Evolutionary conservation across 2,888 invertebrate genomes (phyloP).

Genomic region (Periphyllus acericola): DNA sequence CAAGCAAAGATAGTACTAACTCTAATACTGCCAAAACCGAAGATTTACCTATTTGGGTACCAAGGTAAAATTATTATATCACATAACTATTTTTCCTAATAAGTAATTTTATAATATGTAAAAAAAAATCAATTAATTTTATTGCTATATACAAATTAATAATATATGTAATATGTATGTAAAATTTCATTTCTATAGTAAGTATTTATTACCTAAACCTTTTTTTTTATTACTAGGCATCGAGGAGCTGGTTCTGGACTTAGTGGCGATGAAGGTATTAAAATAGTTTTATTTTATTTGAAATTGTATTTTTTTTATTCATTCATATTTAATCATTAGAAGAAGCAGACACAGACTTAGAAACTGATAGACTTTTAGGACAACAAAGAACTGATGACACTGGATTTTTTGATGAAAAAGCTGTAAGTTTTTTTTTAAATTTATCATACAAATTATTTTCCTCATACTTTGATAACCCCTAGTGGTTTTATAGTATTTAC

Average conservation of each 20-base stretch:
- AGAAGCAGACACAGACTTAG: constrained; percentile 96
- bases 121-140: too few relatives aligned
- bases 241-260: constrained; percentile 65
- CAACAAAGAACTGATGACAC: constrained; percentile 94
- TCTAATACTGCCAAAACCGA: constrained; percentile 69
- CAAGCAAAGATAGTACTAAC: constrained; percentile 69
- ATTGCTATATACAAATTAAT: too few relatives aligned
- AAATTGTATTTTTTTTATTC: constrained; percentile 6
- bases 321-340: constrained; percentile 64
- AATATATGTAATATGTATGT: background rate
- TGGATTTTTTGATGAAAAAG: constrained; percentile 89
- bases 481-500: constrained; percentile 53
- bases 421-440: constrained; percentile 68
- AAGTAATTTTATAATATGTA: too few relatives aligned
- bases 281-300: background rate
- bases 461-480: constrained; percentile 48
- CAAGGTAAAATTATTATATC: constrained; percentile 69
- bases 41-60: constrained; percentile 74
- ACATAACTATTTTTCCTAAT: background rate
- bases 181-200: background rate
- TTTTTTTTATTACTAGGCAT: constrained; percentile 70
- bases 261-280: constrained; percentile 66
- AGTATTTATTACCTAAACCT: background rate
- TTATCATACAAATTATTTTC: constrained; percentile 26
- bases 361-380: constrained; percentile 94